These are phyloP conservation scores for Nylanderia fulva DNA, from an alignment of 1,140 invertebrate species.

Conservation along the genomic window DNA sequence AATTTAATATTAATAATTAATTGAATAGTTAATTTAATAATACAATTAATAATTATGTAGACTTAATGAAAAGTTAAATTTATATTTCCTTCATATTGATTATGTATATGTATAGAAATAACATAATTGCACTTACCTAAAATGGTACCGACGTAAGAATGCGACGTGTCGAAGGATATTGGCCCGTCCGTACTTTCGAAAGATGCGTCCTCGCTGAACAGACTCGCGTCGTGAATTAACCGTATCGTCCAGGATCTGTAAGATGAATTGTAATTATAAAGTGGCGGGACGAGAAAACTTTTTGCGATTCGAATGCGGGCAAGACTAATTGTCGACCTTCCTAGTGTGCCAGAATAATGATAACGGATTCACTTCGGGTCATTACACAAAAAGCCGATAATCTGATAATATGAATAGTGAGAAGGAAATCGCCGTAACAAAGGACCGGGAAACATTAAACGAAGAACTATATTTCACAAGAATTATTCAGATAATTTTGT, in stretches of 20 bases:
- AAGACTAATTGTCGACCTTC: constrained; percentile 37
- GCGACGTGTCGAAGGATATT: constrained; percentile 90
- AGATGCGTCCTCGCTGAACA: constrained; percentile 92
- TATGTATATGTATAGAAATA: background rate
- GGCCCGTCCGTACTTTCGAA: constrained; percentile 92
- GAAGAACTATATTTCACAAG: background rate
- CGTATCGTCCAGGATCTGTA: constrained; percentile 92
- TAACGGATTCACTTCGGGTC: constrained; percentile 9
- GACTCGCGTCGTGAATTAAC: constrained; percentile 89
- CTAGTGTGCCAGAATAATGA: background rate
- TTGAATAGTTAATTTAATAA: background rate
- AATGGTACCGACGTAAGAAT: constrained; percentile 92
- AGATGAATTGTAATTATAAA: constrained; percentile 73
- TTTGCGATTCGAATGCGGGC: background rate
- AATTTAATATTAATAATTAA: background rate
- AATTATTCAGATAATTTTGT: background rate
- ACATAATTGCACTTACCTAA: constrained; percentile 88
- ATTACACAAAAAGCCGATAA: constrained; percentile 36
- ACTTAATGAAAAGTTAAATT: background rate
- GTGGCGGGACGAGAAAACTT: background rate
- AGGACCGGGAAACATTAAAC: background rate
- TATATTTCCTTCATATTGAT: background rate
- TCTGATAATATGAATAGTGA: constrained; percentile 25
- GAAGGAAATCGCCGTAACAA: constrained; percentile 2
- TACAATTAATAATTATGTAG: background rate